These are phyloP conservation scores for Ichneumoninae sp. DNA, from an alignment of 2,888 invertebrate genomes.

Conservation along the genomic window DNA sequence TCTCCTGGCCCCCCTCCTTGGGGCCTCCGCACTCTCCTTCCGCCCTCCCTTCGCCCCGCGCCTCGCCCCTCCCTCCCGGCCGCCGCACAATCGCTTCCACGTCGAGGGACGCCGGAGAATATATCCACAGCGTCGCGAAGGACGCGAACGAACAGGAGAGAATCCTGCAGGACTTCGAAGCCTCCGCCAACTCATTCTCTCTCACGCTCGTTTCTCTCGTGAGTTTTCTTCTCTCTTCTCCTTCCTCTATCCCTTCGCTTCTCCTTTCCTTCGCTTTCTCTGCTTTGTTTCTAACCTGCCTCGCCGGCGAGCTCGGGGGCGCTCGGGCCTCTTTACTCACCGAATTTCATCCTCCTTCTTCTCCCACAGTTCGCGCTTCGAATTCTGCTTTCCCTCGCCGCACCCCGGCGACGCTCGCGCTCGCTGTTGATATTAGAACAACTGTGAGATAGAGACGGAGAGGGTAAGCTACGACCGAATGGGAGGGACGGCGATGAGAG, in stretches of 20 bases:
- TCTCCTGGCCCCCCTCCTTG: conserved; percentile 70
- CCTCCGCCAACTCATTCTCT: conserved; percentile 12
- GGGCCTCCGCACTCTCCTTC: conserved; percentile 60
- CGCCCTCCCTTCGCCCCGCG: conserved; percentile 71
- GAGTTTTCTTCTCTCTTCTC: conserved; percentile 55
- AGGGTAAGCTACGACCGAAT: conserved; percentile 32
- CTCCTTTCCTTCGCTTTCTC: conserved; percentile 57
- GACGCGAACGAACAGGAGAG: conserved; percentile 54
- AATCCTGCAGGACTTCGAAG: conserved; percentile 64
- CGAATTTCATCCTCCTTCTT: conserved; percentile 36
- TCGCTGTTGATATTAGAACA: conserved; percentile 52
- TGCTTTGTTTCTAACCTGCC: conserved; percentile 35
- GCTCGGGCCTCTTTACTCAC: conserved; percentile 13
- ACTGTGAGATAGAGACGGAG: conserved; percentile 34
- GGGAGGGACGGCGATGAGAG: conserved; percentile 54
- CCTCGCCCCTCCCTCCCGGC: conserved; percentile 55
- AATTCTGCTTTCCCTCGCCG: conserved; percentile 50
- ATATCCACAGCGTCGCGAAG: conserved; percentile 65
- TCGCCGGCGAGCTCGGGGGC: not conserved
- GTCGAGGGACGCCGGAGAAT: conserved; percentile 46
- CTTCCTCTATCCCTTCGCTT: conserved; percentile 45
- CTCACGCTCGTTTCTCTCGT: conserved; percentile 48
- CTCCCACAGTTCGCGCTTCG: conserved; percentile 61
- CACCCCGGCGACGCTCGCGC: conserved; percentile 47
- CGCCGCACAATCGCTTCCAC: conserved; percentile 39